A percentile compares a stretch with the other conserved stretches of the same genome.
Evolutionary conservation across 2,888 invertebrate genomes (phyloP).

Genomic region (Leptarthrus brevirostris): DNA sequence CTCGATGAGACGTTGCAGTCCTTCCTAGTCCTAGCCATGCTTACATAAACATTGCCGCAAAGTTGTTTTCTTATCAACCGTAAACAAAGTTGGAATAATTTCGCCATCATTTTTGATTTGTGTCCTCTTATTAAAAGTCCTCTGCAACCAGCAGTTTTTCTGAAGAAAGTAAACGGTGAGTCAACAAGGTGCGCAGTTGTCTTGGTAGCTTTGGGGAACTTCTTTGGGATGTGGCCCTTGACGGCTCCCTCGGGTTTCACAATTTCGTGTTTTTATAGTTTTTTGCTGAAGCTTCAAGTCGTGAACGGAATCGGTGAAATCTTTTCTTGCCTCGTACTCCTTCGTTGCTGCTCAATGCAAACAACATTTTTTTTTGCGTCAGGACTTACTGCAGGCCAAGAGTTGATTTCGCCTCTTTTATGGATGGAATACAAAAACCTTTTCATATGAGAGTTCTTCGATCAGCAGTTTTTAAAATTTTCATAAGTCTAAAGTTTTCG

Average conservation of each 20-base stretch:
- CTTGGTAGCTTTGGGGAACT: not conserved
- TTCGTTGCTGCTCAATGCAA: not conserved
- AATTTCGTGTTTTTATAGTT: slow-evolving; percentile 40
- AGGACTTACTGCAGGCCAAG: slow-evolving; percentile 17
- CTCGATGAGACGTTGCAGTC: slow-evolving; percentile 29
- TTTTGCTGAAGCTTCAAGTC: slow-evolving; percentile 38
- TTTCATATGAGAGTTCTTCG: no score
- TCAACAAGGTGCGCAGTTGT: slow-evolving; percentile 30
- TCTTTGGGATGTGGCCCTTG: slow-evolving; percentile 3
- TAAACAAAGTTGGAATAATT: slow-evolving; percentile 55
- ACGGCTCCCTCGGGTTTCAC: slow-evolving; percentile 8
- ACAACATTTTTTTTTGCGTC: slow-evolving; percentile 1
- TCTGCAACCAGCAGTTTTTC: slow-evolving; percentile 37
- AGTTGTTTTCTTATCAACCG: slow-evolving; percentile 53
- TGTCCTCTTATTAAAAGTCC: slow-evolving; percentile 51
- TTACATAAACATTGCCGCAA: slow-evolving; percentile 50
- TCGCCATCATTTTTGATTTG: slow-evolving; percentile 55
- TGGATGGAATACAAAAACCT: no score
- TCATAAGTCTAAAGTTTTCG: no score
- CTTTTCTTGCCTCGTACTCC: not conserved
- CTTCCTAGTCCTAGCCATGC: slow-evolving; percentile 33
- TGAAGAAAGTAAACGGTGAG: not conserved
- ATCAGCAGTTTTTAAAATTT: no score
- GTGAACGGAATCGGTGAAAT: slow-evolving; percentile 26
- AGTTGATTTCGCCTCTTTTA: slow-evolving; percentile 1